Conservation (phyloP, 2,797 vertebrate species). For the Bovichtus diacanthus region DNA sequence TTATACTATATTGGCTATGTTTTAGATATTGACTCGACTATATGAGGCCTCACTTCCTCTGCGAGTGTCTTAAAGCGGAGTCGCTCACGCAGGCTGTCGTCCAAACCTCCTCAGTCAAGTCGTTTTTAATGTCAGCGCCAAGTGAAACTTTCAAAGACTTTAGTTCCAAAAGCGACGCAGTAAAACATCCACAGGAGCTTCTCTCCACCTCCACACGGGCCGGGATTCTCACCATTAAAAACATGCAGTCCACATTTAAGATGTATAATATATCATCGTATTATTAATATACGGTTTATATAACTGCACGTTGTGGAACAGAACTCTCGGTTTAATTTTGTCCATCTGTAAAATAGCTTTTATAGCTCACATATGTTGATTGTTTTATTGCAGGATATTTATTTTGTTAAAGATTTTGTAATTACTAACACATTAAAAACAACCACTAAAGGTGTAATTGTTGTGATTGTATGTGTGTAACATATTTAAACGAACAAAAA, state of each 20-base stretch:
- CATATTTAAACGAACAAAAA: background rate
- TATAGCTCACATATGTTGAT: conserved; percentile 10
- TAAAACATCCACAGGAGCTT: background rate
- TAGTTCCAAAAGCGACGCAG: background rate
- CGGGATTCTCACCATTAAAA: too few relatives aligned
- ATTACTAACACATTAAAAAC: conserved; percentile 43
- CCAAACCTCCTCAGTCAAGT: too few relatives aligned
- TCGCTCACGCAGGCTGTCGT: too few relatives aligned
- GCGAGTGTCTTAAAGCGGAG: too few relatives aligned
- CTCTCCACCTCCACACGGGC: too few relatives aligned
- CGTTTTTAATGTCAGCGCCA: too few relatives aligned
- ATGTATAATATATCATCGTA: background rate
- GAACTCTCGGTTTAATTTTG: conserved; percentile 5
- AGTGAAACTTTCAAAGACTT: background rate
- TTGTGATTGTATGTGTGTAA: background rate
- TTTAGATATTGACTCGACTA: too few relatives aligned
- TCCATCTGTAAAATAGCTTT: conserved; percentile 1
- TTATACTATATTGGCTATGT: too few relatives aligned
- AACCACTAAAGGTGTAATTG: background rate
- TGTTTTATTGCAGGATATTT: conserved; percentile 51
- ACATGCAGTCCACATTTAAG: too few relatives aligned
- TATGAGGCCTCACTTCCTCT: too few relatives aligned
- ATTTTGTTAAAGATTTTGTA: conserved; percentile 42
- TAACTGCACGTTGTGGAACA: background rate
- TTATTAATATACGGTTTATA: background rate